A percentile compares a stretch with the other conserved stretches of the same genome.
These are phyloP conservation scores for Gymnosoma rotundatum DNA, from an alignment of 2,888 invertebrate genomes.

Conservation along the genomic window DNA sequence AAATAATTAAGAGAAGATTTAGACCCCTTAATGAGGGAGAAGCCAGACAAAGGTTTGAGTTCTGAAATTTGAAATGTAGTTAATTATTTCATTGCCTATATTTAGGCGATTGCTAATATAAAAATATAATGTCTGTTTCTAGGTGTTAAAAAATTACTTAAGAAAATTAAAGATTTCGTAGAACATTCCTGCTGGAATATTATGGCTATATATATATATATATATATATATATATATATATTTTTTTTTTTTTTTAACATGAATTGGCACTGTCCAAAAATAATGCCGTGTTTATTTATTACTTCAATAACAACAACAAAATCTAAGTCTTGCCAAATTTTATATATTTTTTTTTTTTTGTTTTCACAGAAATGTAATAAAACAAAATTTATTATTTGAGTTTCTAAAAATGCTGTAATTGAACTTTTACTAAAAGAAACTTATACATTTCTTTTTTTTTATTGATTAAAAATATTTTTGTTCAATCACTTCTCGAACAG, in stretches of 20 bases:
- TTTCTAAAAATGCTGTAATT: background rate
- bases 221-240: background rate
- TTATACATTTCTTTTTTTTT: background rate
- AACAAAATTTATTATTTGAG: slow-evolving; percentile 21
- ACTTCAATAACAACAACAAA: background rate
- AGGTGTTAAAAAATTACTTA: no score
- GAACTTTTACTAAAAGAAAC: slow-evolving; percentile 21
- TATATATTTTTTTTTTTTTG: background rate
- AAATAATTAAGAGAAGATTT: no score
- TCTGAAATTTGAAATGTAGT: no score
- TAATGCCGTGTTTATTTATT: background rate
- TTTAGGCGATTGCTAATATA: no score
- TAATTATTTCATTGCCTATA: no score
- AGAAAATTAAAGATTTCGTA: no score
- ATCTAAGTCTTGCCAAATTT: slow-evolving; percentile 21
- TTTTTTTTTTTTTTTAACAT: background rate
- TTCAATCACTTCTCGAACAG: slow-evolving; percentile 30
- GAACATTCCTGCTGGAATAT: no score
- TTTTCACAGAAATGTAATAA: slow-evolving; percentile 17
- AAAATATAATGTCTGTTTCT: no score
- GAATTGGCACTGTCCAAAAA: background rate
- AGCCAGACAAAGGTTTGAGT: no score
- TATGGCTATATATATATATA: background rate
- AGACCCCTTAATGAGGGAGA: no score
- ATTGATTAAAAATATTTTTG: background rate